A percentile compares a stretch with the other conserved stretches of the same genome.
phyloP scores from a whole-genome alignment of 2,113 vertebrate genomes.

The Tyto alba region DNA sequence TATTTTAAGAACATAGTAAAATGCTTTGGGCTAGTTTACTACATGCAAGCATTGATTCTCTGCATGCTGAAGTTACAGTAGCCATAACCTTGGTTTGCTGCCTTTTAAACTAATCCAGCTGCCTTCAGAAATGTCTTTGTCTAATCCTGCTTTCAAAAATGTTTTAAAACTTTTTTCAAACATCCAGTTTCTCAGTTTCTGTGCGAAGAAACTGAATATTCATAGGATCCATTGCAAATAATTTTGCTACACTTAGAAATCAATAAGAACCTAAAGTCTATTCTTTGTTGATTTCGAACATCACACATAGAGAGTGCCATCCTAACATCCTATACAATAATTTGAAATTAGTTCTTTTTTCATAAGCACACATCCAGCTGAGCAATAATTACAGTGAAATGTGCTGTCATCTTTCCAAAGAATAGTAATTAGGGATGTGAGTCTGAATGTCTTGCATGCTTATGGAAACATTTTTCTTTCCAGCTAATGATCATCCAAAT shows the following conservation, averaged over 20 bases:
- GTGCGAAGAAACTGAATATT: neutral
- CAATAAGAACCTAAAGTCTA: neutral
- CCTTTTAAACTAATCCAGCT: neutral
- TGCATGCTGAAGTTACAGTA: neutral
- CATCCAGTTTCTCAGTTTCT: neutral
- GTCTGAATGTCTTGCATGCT: slow-evolving; percentile 20
- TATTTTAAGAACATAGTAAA: neutral
- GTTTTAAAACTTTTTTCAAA: neutral
- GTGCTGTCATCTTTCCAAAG: slow-evolving; percentile 34
- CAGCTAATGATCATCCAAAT: slow-evolving; percentile 11
- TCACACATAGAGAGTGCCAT: neutral
- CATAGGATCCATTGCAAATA: neutral
- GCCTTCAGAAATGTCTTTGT: neutral
- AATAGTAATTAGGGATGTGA: slow-evolving; percentile 39
- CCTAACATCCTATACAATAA: slow-evolving; percentile 5
- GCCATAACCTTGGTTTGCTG: neutral
- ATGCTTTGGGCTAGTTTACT: neutral
- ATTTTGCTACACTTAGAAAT: neutral
- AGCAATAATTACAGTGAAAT: slow-evolving; percentile 47
- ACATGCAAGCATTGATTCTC: neutral
- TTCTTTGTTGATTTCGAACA: neutral
- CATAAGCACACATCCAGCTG: slow-evolving; percentile 21
- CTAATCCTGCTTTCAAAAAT: neutral
- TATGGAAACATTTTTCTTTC: slow-evolving; percentile 39
- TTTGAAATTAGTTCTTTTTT: slow-evolving; percentile 8